Base-by-base conservation (phyloP, 2,113 vertebrate species). In the Podarcis raffonei region DNA sequence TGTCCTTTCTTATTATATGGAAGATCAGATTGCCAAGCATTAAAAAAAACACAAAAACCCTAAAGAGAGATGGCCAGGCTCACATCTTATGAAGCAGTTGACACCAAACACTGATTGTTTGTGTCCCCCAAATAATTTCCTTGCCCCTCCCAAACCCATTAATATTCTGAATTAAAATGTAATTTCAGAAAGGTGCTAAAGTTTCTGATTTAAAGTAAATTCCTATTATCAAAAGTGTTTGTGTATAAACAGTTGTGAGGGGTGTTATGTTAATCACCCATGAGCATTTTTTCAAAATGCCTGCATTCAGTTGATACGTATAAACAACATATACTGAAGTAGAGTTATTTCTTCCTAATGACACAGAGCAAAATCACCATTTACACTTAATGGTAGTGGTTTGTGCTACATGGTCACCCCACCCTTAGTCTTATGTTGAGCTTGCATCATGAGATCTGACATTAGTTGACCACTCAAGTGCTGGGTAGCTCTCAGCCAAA, bases 1-100 rank as follows among this genome's bases (percentile, higher is more conserved):
- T 89, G 72, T 91, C 62, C 79, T 92, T 93, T 87, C 87, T 91
- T 75, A 48, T 90, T 95, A 89, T 6, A 3, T 48, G 72, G 95
- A 94, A 88, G 76, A 92, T 93, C 89, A 90, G 90, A 92, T 89
- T 62, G 84, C 81, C 37, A 74, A 86, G 18, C 18, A 13, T 91
- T 87, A 88, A 91, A 95, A 86, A 86, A 27, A 71, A 32, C 3
- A 20, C 32, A 48, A 2, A 37, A 87, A 72, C 80, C 91, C 83
- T 74, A 8, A 86, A 66, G 82, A 89, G 87, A 83, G 90, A 39
- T 27, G 8, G 79, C 81, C 42, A 4, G 69, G 32, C 42, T 91
- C 74, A 80, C 39, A 25, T 90, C 71, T 80, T 92, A 16, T 12
- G 18, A 79, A 42, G 18, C 22, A 88, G 81, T 75, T 83, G 35